These are phyloP conservation scores for Craniophora ligustri DNA, from an alignment of 2,888 invertebrate species.

Conservation along the genomic window DNA sequence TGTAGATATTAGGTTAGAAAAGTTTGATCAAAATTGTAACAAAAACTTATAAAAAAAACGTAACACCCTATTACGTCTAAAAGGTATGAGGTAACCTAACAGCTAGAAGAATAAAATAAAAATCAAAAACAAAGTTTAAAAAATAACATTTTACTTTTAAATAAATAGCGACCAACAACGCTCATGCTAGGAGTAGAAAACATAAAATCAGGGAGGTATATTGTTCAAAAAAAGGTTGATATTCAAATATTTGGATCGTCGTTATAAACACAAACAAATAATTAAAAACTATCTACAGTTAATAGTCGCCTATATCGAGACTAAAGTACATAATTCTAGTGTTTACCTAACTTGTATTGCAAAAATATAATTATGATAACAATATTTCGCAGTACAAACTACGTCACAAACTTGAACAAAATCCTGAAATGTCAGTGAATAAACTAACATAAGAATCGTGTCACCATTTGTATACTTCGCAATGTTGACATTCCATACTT, in stretches of 20 bases:
- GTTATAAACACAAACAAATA: conserved; percentile 63
- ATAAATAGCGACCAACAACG: conserved; percentile 71
- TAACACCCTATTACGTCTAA: no score
- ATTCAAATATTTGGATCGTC: conserved; percentile 60
- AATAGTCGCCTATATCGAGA: conserved; percentile 50
- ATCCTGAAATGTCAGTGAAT: conserved; percentile 2
- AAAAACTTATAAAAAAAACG: no score
- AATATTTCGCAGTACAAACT: conserved; percentile 18
- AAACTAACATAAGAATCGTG: conserved; percentile 2
- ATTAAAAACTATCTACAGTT: conserved; percentile 26
- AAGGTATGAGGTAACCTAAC: conserved; percentile 15
- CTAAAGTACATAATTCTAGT: conserved; percentile 7
- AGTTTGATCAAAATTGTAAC: no score
- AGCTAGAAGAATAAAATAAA: conserved; percentile 38
- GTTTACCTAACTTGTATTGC: conserved; percentile 11
- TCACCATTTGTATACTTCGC: background rate
- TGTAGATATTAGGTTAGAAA: no score
- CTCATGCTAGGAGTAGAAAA: conserved; percentile 44
- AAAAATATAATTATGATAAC: conserved; percentile 25
- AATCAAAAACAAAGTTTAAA: conserved; percentile 66
- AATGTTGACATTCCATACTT: conserved; percentile 7
- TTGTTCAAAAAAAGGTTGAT: conserved; percentile 25
- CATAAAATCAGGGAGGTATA: conserved; percentile 48
- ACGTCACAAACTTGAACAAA: conserved; percentile 3
- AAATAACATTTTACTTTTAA: conserved; percentile 79